These are phyloP conservation scores for Perizoma flavofasciatum DNA, from an alignment of 2,888 invertebrate genomes.

Conservation along the genomic window DNA sequence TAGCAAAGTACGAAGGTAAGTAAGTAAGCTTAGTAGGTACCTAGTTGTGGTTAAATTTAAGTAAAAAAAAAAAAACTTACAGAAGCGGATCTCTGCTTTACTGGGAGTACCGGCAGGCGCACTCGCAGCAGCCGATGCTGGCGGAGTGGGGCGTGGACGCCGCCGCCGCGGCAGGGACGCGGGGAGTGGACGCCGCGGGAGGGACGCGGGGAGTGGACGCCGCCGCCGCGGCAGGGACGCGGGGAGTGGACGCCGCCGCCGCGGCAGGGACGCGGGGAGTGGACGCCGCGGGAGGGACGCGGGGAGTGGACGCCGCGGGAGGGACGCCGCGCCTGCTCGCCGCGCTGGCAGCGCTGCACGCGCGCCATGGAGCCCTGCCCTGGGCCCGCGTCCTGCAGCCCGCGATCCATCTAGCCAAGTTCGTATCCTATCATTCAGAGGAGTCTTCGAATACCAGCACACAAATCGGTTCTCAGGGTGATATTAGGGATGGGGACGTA, in stretches of 20 bases:
- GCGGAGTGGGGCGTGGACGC: constrained; percentile 66
- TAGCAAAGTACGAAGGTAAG: too few relatives aligned
- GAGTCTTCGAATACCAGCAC: too few relatives aligned
- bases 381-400: constrained; percentile 64
- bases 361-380: constrained; percentile 57
- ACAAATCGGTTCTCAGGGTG: neutral
- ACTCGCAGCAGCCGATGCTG: constrained; percentile 70
- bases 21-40: too few relatives aligned
- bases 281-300: constrained; percentile 27
- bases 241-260: constrained; percentile 7
- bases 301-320: too few relatives aligned
- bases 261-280: constrained; percentile 3
- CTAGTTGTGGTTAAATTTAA: too few relatives aligned
- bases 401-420: constrained; percentile 63
- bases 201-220: too few relatives aligned
- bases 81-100: constrained; percentile 90
- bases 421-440: neutral
- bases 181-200: constrained; percentile 8
- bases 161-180: constrained; percentile 11
- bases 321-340: constrained; percentile 57
- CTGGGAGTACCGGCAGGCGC: constrained; percentile 86
- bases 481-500: neutral
- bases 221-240: constrained; percentile 11
- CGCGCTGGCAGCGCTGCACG: constrained; percentile 65
- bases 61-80: too few relatives aligned